Percentiles rank a stretch among this genome's conserved stretches.
phyloP scores from a whole-genome alignment of 2,888 invertebrate genomes.

The Campopleginae sp. region DNA sequence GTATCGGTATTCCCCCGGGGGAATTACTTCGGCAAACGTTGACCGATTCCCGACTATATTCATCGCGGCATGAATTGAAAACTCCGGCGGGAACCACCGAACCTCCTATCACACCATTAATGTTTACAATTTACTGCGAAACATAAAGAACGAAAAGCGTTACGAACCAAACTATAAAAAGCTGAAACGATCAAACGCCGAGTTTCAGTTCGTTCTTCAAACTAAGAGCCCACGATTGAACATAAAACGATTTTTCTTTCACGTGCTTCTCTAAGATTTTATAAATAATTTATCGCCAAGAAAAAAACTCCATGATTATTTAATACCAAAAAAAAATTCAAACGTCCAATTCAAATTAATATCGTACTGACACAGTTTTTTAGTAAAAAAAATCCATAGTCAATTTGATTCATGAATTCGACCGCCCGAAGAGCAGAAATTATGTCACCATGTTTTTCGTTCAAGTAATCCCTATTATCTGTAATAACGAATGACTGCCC shows the following conservation, averaged over 20 bases:
- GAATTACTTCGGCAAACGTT: not conserved
- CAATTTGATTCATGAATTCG: not conserved
- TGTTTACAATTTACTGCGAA: not conserved
- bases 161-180: not conserved
- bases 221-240: not conserved
- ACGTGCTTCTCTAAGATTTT: not conserved
- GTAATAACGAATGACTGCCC: not conserved
- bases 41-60: not conserved
- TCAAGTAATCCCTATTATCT: not conserved
- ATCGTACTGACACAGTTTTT: not conserved
- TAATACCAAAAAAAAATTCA: not conserved
- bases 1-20: not conserved
- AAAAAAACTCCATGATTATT: not conserved
- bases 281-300: not conserved
- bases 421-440: not conserved
- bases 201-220: slow-evolving; percentile 6
- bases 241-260: not conserved
- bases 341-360: not conserved
- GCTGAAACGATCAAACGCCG: not conserved
- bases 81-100: not conserved
- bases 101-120: not conserved
- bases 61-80: not conserved
- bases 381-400: not conserved
- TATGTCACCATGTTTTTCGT: not conserved
- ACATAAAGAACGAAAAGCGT: not conserved